Evolutionary conservation across 2,888 invertebrate species (phyloP).

Genomic region (Hybos culiciformis): DNA sequence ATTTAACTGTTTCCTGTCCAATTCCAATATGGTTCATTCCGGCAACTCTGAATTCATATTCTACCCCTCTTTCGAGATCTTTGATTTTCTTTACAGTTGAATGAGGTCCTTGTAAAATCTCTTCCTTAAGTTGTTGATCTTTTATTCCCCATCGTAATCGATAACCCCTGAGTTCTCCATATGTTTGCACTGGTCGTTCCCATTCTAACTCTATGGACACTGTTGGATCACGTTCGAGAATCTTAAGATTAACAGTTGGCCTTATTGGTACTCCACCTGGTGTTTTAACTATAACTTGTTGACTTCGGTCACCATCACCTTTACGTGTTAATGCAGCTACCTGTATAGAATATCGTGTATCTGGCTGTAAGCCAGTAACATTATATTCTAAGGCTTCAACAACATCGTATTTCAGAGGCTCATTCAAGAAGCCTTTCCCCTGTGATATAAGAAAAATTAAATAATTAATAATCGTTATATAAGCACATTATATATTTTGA

Average conservation of each 20-base stretch:
- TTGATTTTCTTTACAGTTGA: slow-evolving; percentile 56
- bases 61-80: slow-evolving; percentile 79
- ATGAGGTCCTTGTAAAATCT: slow-evolving; percentile 53
- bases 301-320: slow-evolving; percentile 90
- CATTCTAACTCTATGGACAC: slow-evolving; percentile 85
- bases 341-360: slow-evolving; percentile 86
- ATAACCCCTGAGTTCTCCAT: slow-evolving; percentile 79
- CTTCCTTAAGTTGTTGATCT: slow-evolving; percentile 62
- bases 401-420: slow-evolving; percentile 76
- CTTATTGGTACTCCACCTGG: slow-evolving; percentile 85
- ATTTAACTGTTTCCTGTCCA: slow-evolving; percentile 87
- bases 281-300: slow-evolving; percentile 73
- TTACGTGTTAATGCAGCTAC: slow-evolving; percentile 92
- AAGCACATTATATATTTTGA: no score
- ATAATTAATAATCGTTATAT: neutral
- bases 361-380: slow-evolving; percentile 83
- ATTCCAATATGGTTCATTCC: slow-evolving; percentile 90
- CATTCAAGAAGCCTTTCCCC: slow-evolving; percentile 59
- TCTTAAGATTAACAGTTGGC: slow-evolving; percentile 66
- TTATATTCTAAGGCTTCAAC: slow-evolving; percentile 71
- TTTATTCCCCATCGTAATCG: slow-evolving; percentile 75
- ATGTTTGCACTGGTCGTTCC: slow-evolving; percentile 77
- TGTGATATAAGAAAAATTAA: slow-evolving; percentile 12
- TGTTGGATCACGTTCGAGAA: slow-evolving; percentile 74
- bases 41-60: slow-evolving; percentile 93